phyloP scores from a whole-genome alignment of 2,113 vertebrate species.

The Sialia sialis region DNA sequence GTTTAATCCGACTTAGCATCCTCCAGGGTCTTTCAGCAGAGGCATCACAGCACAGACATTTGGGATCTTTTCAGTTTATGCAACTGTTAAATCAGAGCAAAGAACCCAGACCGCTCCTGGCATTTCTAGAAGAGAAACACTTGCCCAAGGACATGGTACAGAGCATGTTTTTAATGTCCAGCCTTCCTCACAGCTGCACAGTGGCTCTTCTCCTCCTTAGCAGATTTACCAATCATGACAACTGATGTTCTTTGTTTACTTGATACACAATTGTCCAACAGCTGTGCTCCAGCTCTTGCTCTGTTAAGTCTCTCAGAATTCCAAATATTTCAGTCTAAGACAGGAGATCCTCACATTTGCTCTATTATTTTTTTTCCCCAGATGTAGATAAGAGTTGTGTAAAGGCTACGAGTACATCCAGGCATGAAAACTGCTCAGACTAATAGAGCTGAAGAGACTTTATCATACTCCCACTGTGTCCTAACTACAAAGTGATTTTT shows the following conservation, averaged over 20 bases:
- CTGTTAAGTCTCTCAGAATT: background rate
- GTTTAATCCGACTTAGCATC: background rate
- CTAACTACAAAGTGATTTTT: background rate
- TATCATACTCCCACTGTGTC: background rate
- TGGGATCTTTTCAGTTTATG: background rate
- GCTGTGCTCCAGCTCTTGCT: background rate
- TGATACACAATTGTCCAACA: background rate
- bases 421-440: background rate
- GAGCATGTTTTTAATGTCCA: background rate
- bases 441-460: background rate
- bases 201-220: background rate
- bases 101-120: background rate
- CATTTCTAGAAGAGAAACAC: background rate
- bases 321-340: background rate
- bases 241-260: background rate
- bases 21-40: background rate
- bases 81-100: background rate
- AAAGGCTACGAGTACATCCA: rapidly evolving
- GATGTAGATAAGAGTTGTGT: background rate
- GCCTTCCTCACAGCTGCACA: background rate
- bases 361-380: background rate
- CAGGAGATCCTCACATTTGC: background rate
- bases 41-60: background rate
- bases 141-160: background rate
- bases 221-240: background rate